phyloP scores from a whole-genome alignment of 2,113 vertebrate genomes.

The Pseudonaja textilis region DNA sequence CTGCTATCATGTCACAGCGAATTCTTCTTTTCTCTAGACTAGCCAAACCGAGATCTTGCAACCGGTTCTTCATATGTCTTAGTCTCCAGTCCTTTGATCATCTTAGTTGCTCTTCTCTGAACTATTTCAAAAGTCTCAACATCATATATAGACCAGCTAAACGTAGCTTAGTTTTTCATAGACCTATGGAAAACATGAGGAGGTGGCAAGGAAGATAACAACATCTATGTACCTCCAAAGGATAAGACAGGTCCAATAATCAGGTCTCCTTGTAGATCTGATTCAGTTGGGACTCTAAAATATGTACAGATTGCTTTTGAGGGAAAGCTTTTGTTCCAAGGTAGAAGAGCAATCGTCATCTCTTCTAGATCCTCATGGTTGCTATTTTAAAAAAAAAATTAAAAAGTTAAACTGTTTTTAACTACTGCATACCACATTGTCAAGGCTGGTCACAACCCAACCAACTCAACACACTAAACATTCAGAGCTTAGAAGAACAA shows the following conservation, averaged over 20 bases:
- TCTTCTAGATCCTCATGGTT: background rate
- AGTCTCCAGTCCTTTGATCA: no score
- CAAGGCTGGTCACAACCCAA: background rate
- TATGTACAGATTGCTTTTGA: background rate
- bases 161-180: no score
- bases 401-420: background rate
- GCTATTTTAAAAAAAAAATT: background rate
- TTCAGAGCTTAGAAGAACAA: background rate
- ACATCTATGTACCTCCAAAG: no score
- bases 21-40: no score
- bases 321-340: background rate
- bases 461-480: background rate
- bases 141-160: no score
- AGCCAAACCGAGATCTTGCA: no score
- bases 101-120: no score
- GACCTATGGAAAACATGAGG: no score
- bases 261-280: background rate
- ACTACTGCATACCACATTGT: background rate
- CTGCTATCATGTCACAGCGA: no score
- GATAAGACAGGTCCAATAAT: background rate
- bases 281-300: background rate
- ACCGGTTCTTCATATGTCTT: no score
- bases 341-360: background rate
- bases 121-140: no score
- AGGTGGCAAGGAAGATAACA: no score